Percentiles rank a stretch among this genome's conserved stretches.
phyloP scores from a whole-genome alignment of 2,113 vertebrate genomes.

The Petroica traversi region DNA sequence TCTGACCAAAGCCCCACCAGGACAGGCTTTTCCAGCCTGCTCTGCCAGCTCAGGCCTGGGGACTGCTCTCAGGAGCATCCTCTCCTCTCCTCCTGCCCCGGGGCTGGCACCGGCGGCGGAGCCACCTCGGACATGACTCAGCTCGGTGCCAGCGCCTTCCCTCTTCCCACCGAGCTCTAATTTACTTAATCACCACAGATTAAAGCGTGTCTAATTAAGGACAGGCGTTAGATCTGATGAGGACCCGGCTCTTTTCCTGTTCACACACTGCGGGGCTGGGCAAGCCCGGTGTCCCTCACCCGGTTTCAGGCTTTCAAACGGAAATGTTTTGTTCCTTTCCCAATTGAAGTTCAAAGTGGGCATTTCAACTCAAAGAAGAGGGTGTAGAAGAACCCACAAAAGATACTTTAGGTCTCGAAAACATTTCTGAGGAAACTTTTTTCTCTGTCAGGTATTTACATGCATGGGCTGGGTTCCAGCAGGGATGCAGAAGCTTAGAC shows the following conservation, averaged over 20 bases:
- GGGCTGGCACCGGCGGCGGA: not conserved
- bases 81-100: not conserved
- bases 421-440: not conserved
- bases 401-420: not conserved
- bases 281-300: not conserved
- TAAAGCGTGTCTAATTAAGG: not conserved
- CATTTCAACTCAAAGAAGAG: not conserved
- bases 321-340: not conserved
- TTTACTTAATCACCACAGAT: slow-evolving; percentile 8
- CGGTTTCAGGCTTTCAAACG: not conserved
- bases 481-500: not conserved
- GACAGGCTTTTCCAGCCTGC: not conserved
- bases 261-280: not conserved
- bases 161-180: not conserved
- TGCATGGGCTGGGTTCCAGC: not conserved
- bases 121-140: not conserved
- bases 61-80: not conserved
- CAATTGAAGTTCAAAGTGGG: not conserved
- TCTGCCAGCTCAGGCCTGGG: rapidly evolving
- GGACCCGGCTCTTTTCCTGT: not conserved
- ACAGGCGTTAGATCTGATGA: not conserved
- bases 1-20: not conserved
- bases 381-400: not conserved
- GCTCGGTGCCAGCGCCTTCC: not conserved
- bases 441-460: not conserved